Evolutionary conservation across 2,113 vertebrate genomes (phyloP), one percentile per base, ranked within the genome.

Genomic region (Cynocephalus volans): DNA sequence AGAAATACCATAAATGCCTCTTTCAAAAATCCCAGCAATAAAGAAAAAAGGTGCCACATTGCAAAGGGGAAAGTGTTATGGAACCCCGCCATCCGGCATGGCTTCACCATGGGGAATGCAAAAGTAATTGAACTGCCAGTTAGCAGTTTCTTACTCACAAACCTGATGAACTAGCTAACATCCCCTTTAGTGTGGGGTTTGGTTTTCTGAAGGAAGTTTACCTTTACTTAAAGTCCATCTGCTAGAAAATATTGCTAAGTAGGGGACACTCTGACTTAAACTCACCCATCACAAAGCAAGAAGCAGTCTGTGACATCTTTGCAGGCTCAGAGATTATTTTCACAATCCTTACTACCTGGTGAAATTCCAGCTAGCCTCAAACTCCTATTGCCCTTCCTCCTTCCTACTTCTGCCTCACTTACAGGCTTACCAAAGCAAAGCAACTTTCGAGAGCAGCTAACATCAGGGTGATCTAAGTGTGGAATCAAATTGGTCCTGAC

Each of bases 141-240:
- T 70, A 80, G 64, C 62, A 36, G 77, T 82, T 94, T 93, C 91
- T 97, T 65, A 73, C 10, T 18, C 64, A 54, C 33, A 86, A 89
- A 93, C n/a, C 79, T 87, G 72, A 88, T 3, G n/a, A 94, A 72
- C 48, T 70, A 90, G 33, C 82, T 86, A 50, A 24, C 31, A 21
- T 48, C 36, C 67, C 23, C 41, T 48, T 52, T 26, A 60, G 62
- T 82, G 23, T 69, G 84, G 54, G 52, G 62, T 65, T 89, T 52
- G 60, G 10, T 80, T 89, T n/a, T 33, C 0, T 36, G 73, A 70
- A 14, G 28, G 69, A 82, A 89, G 36, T 45, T 91, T 41, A 21
- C 64, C n/a, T 94, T 80, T 41, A 31, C 41, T 80, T 14, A 13
- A 1, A 62, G 48, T 54, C 58, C 45, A 56, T 41, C 72, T 67